These are phyloP conservation scores for Ramphastos sulfuratus DNA, from an alignment of 2,113 vertebrate genomes.

Conservation along the genomic window DNA sequence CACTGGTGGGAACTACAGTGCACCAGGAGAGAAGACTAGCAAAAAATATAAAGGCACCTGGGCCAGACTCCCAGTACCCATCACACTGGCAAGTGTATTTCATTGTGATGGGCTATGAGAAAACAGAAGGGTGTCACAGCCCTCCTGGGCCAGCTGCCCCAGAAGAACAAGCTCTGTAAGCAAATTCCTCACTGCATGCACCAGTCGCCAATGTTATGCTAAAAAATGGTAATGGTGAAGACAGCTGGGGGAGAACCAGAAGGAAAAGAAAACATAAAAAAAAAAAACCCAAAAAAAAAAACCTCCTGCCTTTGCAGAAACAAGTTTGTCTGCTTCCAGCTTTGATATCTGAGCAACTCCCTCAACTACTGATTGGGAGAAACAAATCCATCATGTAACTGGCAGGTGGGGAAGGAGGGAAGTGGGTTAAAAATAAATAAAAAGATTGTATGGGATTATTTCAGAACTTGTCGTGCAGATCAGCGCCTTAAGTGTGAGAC, in stretches of 20 bases:
- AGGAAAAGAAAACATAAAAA: not conserved
- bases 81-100: not conserved
- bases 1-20: not conserved
- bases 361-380: not conserved
- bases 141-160: not conserved
- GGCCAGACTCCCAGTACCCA: not conserved
- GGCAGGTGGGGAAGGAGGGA: slow-evolving; percentile 17
- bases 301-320: not conserved
- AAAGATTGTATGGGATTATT: slow-evolving; percentile 63
- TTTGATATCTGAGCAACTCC: not conserved
- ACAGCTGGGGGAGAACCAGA: slow-evolving; percentile 10
- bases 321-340: slow-evolving; percentile 21
- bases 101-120: not conserved
- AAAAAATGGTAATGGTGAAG: not conserved
- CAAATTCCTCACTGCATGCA: slow-evolving; percentile 26
- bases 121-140: not conserved
- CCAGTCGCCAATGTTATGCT: not conserved
- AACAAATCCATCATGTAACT: not conserved
- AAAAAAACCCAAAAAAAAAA: not conserved
- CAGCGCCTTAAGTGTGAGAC: slow-evolving; percentile 77
- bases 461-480: slow-evolving; percentile 74
- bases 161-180: not conserved
- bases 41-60: not conserved
- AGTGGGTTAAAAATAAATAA: slow-evolving; percentile 60
- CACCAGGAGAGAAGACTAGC: not conserved